Evolutionary conservation across 2,888 invertebrate genomes (phyloP).

Genomic region (Seladonia tumulorum): DNA sequence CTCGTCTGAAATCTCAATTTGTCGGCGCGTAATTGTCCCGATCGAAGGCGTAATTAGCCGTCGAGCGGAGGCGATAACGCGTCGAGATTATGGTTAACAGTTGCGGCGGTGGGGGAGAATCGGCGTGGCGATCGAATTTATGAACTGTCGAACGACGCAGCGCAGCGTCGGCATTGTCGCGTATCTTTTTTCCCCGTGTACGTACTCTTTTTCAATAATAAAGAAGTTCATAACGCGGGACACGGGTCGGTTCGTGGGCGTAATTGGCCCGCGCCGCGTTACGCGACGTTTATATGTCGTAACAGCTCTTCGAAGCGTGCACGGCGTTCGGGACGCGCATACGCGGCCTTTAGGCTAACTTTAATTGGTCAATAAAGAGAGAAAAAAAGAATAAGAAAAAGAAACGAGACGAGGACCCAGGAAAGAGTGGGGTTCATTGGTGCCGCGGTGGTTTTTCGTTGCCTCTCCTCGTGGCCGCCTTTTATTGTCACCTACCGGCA

Average conservation of each 20-base stretch:
- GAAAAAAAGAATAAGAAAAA: not conserved
- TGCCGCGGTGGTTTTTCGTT: slow-evolving; percentile 51
- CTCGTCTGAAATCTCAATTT: slow-evolving; percentile 34
- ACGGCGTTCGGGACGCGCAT: slow-evolving; percentile 11
- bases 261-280: slow-evolving; percentile 63
- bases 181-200: slow-evolving; percentile 27
- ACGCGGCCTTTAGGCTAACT: slow-evolving; percentile 55
- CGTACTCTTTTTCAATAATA: slow-evolving; percentile 63
- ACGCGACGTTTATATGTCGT: slow-evolving; percentile 57
- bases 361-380: slow-evolving; percentile 70
- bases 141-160: slow-evolving; percentile 32
- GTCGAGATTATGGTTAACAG: not conserved
- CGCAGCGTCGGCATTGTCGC: slow-evolving; percentile 46
- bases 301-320: slow-evolving; percentile 59
- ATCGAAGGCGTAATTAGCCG: slow-evolving; percentile 22
- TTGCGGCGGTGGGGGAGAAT: not conserved
- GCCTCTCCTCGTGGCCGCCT: slow-evolving; percentile 36
- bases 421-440: slow-evolving; percentile 63
- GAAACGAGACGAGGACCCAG: not conserved
- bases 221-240: slow-evolving; percentile 63
- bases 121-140: slow-evolving; percentile 39
- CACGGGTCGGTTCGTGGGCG: slow-evolving; percentile 49
- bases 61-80: slow-evolving; percentile 5
- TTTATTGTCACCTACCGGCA: slow-evolving; percentile 66
- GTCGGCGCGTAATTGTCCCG: slow-evolving; percentile 16